Conservation (phyloP, 2,888 invertebrate genomes). For the Priocnemis perturbator region DNA sequence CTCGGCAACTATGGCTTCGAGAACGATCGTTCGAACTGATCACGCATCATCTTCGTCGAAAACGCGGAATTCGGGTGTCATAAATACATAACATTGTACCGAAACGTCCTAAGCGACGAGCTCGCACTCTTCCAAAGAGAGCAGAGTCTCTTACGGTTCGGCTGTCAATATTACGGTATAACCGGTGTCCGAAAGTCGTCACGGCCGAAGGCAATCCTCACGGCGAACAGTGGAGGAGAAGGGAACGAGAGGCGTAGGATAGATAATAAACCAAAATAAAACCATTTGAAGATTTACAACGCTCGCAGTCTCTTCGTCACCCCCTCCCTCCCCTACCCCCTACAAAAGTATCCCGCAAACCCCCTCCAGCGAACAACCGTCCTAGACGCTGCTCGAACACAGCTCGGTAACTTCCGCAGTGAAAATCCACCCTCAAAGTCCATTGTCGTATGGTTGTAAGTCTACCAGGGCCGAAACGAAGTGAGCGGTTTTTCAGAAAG, state of each 20-base stretch:
- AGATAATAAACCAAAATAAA: constrained; percentile 65
- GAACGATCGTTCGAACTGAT: too few relatives aligned
- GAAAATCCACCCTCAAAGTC: too few relatives aligned
- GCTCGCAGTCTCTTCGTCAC: too few relatives aligned
- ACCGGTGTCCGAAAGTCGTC: neutral
- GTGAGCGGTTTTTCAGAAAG: too few relatives aligned
- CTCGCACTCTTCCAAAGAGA: neutral
- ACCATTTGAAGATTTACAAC: constrained; percentile 61
- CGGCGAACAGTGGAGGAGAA: too few relatives aligned
- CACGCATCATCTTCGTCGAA: neutral
- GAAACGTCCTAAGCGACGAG: constrained; percentile 22
- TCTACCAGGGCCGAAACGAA: too few relatives aligned
- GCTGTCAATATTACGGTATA: constrained; percentile 25
- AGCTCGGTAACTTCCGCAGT: too few relatives aligned
- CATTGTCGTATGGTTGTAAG: too few relatives aligned
- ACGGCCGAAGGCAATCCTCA: neutral
- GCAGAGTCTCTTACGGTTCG: constrained; percentile 16
- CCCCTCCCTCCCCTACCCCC: neutral
- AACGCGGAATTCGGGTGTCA: neutral
- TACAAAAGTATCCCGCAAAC: too few relatives aligned
- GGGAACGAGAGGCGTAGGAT: neutral
- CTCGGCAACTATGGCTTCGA: too few relatives aligned
- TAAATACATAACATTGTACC: constrained; percentile 37
- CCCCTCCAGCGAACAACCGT: too few relatives aligned
- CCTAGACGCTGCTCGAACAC: too few relatives aligned